These are phyloP conservation scores for Morpho achilles DNA, from an alignment of 2,888 invertebrate species.

Conservation along the genomic window DNA sequence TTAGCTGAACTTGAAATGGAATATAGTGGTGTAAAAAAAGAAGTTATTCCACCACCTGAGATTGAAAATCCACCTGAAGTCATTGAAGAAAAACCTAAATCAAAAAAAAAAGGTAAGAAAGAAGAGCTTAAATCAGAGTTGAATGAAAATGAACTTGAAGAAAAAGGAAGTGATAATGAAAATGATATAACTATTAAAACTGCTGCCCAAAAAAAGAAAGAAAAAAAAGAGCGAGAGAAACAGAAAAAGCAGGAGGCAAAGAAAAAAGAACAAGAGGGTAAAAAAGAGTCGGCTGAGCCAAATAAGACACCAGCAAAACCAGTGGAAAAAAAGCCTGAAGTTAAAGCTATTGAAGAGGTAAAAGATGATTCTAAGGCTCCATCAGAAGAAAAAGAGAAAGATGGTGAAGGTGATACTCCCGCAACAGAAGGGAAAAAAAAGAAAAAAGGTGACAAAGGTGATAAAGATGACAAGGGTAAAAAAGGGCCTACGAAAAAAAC, in stretches of 20 bases:
- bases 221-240: constrained; percentile 90
- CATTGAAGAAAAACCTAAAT: constrained; percentile 58
- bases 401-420: constrained; percentile 52
- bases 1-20: constrained; percentile 90
- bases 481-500: constrained; percentile 91
- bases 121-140: constrained; percentile 47
- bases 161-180: constrained; percentile 73
- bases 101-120: constrained; percentile 62
- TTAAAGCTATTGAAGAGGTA: constrained; percentile 43
- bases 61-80: constrained; percentile 52
- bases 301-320: constrained; percentile 39
- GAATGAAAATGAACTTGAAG: constrained; percentile 47
- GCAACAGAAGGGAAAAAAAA: constrained; percentile 68
- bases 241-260: constrained; percentile 86
- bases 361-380: constrained; percentile 63
- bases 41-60: constrained; percentile 60
- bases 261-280: constrained; percentile 67
- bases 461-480: constrained; percentile 79
- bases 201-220: constrained; percentile 93
- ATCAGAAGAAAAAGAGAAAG: constrained; percentile 54
- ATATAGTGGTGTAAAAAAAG: constrained; percentile 83
- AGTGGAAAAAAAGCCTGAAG: constrained; percentile 36
- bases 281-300: constrained; percentile 47
- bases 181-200: constrained; percentile 84
- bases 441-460: constrained; percentile 67